A percentile compares a stretch with the other conserved stretches of the same genome.
Evolutionary conservation across 2,113 vertebrate genomes (phyloP).

Genomic region (Phocoena sinus): DNA sequence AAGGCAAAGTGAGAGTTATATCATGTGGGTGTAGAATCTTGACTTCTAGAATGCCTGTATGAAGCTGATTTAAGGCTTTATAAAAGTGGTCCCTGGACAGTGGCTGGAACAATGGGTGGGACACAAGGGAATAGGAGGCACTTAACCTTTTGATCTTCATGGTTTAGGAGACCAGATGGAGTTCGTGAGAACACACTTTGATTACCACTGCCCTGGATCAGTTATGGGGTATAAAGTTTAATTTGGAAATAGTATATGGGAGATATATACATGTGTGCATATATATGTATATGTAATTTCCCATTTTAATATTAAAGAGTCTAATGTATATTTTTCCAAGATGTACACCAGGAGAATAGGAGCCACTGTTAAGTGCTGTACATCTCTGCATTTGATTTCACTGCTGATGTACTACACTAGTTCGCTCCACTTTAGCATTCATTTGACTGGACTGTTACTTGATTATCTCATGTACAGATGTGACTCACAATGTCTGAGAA

Average conservation of each 20-base stretch:
- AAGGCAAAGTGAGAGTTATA: background rate
- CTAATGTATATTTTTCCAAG: background rate
- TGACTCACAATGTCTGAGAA: background rate
- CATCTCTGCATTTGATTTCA: background rate
- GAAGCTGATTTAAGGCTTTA: background rate
- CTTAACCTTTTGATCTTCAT: background rate
- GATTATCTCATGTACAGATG: background rate
- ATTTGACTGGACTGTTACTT: background rate
- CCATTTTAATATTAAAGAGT: background rate
- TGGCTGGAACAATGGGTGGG: background rate
- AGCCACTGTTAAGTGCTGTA: background rate
- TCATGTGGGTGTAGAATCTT: background rate
- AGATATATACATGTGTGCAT: background rate
- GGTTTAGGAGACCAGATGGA: background rate
- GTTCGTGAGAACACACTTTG: background rate
- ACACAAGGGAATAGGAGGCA: accelerated
- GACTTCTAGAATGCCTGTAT: background rate
- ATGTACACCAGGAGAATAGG: background rate
- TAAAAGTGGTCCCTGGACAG: background rate
- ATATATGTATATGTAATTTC: background rate
- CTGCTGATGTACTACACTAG: accelerated
- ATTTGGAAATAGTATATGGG: background rate
- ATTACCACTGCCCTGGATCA: background rate
- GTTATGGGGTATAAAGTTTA: background rate
- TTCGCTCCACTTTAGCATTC: background rate